Conservation (phyloP, 2,113 vertebrate genomes). For the Leucosticte australis region DNA sequence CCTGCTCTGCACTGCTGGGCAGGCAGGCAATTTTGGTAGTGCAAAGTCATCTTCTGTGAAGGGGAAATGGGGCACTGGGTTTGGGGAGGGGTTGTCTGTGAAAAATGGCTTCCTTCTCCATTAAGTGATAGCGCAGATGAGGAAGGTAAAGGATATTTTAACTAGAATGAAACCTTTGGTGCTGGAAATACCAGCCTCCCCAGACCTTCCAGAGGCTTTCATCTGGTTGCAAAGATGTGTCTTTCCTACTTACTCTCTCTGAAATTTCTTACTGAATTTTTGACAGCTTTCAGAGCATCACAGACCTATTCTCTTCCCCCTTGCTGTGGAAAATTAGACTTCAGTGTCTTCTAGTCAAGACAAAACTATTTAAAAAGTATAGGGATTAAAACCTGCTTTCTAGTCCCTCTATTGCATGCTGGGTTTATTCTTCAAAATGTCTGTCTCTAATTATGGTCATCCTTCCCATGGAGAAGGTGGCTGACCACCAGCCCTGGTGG, state of each 20-base stretch:
- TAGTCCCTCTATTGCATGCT: rapidly evolving
- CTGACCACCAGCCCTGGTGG: rapidly evolving
- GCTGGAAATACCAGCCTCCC: background rate
- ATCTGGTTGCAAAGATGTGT: background rate
- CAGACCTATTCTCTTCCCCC: background rate
- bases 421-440: background rate
- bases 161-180: background rate
- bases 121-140: background rate
- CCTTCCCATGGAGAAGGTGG: background rate
- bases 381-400: background rate
- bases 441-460: background rate
- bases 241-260: background rate
- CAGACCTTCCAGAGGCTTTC: background rate
- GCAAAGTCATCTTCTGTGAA: background rate
- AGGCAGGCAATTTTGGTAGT: background rate
- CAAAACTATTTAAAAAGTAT: background rate
- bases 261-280: background rate
- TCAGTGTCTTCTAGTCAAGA: background rate
- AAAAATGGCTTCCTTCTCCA: background rate
- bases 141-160: background rate
- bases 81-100: background rate
- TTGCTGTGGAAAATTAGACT: background rate
- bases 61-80: rapidly evolving
- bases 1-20: background rate
- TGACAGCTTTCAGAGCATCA: background rate